phyloP scores from a whole-genome alignment of 2,797 vertebrate genomes.

The Pampus argenteus region DNA sequence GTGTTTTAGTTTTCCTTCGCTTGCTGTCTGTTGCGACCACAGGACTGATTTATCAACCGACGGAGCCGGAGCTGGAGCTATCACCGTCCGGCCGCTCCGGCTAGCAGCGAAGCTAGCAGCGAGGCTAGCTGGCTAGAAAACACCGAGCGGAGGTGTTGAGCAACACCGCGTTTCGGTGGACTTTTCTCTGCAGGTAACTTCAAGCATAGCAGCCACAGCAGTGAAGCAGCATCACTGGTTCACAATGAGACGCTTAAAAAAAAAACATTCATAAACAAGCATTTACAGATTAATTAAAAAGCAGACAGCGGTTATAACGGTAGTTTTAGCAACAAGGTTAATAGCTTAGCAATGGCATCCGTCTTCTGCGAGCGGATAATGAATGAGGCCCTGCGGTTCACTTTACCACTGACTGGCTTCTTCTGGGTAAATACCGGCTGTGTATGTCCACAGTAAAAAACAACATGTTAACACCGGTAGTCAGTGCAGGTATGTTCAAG shows the following conservation, averaged over 20 bases:
- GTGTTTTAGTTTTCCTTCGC: constrained; percentile 17
- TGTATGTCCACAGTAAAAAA: neutral
- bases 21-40: constrained; percentile 24
- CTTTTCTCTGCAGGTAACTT: constrained; percentile 82
- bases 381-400: constrained; percentile 66
- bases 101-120: constrained; percentile 79
- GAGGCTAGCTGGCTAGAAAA: constrained; percentile 72
- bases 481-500: constrained; percentile 6
- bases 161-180: constrained; percentile 69
- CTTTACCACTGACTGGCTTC: constrained; percentile 6
- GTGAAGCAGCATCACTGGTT: neutral
- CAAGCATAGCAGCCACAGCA: neutral
- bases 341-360: constrained; percentile 74
- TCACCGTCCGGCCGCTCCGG: constrained; percentile 64
- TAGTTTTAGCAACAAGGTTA: constrained; percentile 60
- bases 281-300: no score
- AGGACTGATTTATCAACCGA: constrained; percentile 30
- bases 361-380: constrained; percentile 41
- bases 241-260: neutral
- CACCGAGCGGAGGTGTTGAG: constrained; percentile 72
- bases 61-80: constrained; percentile 58
- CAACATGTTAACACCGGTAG: neutral
- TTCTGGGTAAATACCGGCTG: neutral
- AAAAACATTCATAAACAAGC: neutral
- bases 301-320: neutral